Evolutionary conservation across 2,888 invertebrate species (phyloP), one percentile per base, ranked within the genome.

Genomic region (Scaptomyza cyrtandrae): DNA sequence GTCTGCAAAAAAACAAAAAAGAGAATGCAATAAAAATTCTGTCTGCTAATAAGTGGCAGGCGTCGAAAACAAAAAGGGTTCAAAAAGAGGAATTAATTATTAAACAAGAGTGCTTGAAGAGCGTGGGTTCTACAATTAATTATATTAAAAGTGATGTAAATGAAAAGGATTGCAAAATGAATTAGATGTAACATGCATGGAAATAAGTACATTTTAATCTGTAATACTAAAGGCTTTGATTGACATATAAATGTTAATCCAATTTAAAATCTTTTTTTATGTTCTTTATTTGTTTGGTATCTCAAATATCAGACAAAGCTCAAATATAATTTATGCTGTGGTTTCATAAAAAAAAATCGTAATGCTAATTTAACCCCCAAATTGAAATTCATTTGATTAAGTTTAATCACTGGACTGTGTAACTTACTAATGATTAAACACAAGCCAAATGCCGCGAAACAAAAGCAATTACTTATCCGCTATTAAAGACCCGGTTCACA

Each of bases 351-450:
- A 11, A 39, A 9, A 35, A 43, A 48, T 43, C 31, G 4, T 11
- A 35, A 13, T 35, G 1, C 6, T 33, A 33, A 33, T 33, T 9
- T 33, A 6, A 24, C 48, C 16, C 16, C 24, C 6, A 7, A n/a
- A 46, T 46, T 31, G 39, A 7, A 44, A 62, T 41, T 14, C 14
- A 54, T 37, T 29, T 31, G n/a, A 33, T 31, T 11, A 43, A 11
- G 37, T n/a, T 43, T 24, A 68, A 49, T 55, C 61, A 70, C 2
- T 63, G 27, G 46, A 46, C 54, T 64, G 52, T 45, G 60, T 79
- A 67, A 74, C 65, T 79, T 43, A 39, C 55, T 67, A 66, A 61
- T 64, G 74, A 60, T 55, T 73, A 39, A 41, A 4, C 46, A 37
- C 52, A 63, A 62, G 16, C 13, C n/a, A 7, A 41, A 16, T 49